Conservation (phyloP, 2,797 vertebrate species). For the Octomys mimax region DNA sequence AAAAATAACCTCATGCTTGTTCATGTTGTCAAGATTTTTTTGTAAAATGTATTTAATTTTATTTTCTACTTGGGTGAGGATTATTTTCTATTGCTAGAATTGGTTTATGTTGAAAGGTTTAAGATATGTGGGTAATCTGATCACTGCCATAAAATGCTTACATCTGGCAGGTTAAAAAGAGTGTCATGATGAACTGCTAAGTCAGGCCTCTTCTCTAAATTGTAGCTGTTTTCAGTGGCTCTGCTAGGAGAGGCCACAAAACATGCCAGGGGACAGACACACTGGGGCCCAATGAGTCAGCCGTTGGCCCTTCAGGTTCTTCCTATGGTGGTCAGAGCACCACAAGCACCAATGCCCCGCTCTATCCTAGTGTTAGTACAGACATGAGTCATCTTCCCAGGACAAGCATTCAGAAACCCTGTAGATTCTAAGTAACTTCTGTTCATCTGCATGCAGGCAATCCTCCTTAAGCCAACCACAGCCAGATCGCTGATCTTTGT, state of each 20-base stretch:
- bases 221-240: background rate
- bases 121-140: background rate
- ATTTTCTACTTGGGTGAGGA: conserved; percentile 26
- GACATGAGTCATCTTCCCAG: background rate
- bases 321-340: background rate
- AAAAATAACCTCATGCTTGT: background rate
- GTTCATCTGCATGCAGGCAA: background rate
- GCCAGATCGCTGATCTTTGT: background rate
- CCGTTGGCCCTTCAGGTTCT: conserved; percentile 12
- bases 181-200: background rate
- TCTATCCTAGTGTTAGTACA: background rate
- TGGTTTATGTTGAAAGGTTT: conserved; percentile 54
- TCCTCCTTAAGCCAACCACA: background rate
- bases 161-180: background rate
- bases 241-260: background rate
- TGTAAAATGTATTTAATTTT: conserved; percentile 22
- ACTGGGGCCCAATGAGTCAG: background rate
- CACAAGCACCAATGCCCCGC: conserved; percentile 9
- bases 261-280: background rate
- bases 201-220: background rate
- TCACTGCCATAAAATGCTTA: conserved; percentile 22
- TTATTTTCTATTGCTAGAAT: conserved; percentile 20
- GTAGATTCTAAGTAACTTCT: background rate
- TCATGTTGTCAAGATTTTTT: conserved; percentile 29
- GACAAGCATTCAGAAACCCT: background rate